Evolutionary conservation across 2,888 invertebrate genomes (phyloP).

Genomic region (Arctia plantaginis): DNA sequence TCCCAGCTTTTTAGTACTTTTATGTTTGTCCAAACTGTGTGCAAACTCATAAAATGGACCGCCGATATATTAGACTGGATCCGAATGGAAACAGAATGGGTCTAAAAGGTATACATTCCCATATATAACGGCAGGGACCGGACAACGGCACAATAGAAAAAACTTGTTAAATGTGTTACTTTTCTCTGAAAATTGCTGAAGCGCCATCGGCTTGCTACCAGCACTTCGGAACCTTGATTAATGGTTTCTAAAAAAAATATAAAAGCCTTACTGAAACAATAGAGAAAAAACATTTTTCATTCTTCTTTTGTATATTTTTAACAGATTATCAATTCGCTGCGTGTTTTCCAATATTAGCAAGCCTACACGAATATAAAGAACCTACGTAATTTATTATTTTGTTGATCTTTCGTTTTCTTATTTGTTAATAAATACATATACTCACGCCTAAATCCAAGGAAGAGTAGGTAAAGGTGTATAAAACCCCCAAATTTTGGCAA

Average conservation of each 20-base stretch:
- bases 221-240: background rate
- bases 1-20: background rate
- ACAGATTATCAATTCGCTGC: background rate
- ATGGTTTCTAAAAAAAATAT: background rate
- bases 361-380: background rate
- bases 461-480: background rate
- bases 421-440: background rate
- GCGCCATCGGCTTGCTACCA: background rate
- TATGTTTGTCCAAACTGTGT: constrained; percentile 1
- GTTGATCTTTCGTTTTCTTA: background rate
- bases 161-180: constrained; percentile 11
- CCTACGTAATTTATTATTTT: background rate
- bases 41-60: constrained; percentile 28
- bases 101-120: constrained; percentile 19
- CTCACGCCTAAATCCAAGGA: background rate
- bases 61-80: constrained; percentile 22
- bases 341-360: background rate
- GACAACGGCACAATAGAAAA: constrained; percentile 2
- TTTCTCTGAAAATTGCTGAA: constrained; percentile 4
- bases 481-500: too few species aligned
- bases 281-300: background rate
- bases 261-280: background rate
- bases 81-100: background rate
- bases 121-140: constrained; percentile 4
- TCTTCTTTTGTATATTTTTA: background rate